Evolutionary conservation across 1,140 invertebrate species (phyloP), one percentile per base, ranked within the genome.

Genomic region (Drosophila sp.): DNA sequence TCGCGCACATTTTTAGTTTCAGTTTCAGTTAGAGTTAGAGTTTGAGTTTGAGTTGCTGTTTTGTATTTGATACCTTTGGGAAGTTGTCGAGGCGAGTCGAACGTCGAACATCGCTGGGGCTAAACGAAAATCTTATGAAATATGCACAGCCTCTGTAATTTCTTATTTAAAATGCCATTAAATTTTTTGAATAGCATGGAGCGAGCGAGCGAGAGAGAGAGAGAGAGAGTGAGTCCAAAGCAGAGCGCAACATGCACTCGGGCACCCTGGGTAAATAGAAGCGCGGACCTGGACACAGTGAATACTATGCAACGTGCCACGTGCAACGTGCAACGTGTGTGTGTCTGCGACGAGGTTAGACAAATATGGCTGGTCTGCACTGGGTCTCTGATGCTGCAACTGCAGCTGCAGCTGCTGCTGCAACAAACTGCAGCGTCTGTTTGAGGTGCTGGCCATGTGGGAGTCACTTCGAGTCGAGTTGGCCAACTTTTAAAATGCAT

Each of bases 121-220:
- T 76, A 83, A 78, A 89, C 81, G 82, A 70, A 70, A 89, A 77
- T 91, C 90, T 89, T 82, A 91, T 91, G 78, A 91, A 91, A 90
- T 91, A 91, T 91, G 86, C 83, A 91, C 69, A 78, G 70, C 72
- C 80, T 83, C 80, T 80, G 89, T 90, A 90, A 91, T 91, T 91
- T 90, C 90, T 91, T 91, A 91, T 91, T 91, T 91, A 91, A 91
- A 91, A 91, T 91, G 90, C 90, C 89, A 91, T 91, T 91, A 91
- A 91, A 91, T 91, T 91, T 91, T 91, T 91, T 91, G 83, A 91
- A 91, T 91, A 90, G 89, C 82, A 81, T 76, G 87, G 83, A 87
- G 21, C 53, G 70, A 38, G 32, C 38, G 61, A 7, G 16, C 29
- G 38, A 21, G 53, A 27, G 61, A 34, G 41, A 8, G 50, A 34